Conservation (phyloP, 2,888 invertebrate species). For the Phrixothrix hirtus region DNA sequence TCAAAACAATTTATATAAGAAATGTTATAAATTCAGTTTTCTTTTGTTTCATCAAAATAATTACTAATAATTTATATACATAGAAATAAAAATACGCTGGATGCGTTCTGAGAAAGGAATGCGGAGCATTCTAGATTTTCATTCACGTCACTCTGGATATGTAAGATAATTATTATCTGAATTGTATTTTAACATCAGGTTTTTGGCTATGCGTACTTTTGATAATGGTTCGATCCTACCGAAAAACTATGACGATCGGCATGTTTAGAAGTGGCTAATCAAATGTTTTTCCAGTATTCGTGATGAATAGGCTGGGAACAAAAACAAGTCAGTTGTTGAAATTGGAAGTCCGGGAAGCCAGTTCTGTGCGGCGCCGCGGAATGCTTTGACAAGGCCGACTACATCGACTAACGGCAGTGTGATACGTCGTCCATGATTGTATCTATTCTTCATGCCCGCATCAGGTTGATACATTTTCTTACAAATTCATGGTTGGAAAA, state of each 20-base stretch:
- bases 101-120: neutral
- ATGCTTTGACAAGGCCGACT: conserved; percentile 53
- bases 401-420: conserved; percentile 33
- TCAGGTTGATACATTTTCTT: conserved; percentile 7
- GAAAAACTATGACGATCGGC: conserved; percentile 29
- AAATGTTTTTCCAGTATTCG: conserved; percentile 33
- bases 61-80: no score
- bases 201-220: neutral
- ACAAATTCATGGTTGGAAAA: neutral
- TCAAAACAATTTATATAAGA: no score
- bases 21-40: no score
- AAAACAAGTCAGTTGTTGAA: conserved; percentile 55
- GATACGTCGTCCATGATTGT: neutral
- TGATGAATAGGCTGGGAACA: conserved; percentile 50
- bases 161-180: neutral
- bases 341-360: conserved; percentile 54
- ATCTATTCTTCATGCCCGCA: conserved; percentile 7
- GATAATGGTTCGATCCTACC: conserved; percentile 11
- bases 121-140: neutral
- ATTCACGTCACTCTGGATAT: neutral
- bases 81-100: no score
- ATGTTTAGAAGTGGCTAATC: conserved; percentile 35
- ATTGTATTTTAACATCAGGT: neutral
- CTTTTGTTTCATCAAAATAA: no score
- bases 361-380: conserved; percentile 49